These are phyloP conservation scores for Vannuccia rotundouncinata DNA, from an alignment of 2,888 invertebrate genomes.

Conservation along the genomic window DNA sequence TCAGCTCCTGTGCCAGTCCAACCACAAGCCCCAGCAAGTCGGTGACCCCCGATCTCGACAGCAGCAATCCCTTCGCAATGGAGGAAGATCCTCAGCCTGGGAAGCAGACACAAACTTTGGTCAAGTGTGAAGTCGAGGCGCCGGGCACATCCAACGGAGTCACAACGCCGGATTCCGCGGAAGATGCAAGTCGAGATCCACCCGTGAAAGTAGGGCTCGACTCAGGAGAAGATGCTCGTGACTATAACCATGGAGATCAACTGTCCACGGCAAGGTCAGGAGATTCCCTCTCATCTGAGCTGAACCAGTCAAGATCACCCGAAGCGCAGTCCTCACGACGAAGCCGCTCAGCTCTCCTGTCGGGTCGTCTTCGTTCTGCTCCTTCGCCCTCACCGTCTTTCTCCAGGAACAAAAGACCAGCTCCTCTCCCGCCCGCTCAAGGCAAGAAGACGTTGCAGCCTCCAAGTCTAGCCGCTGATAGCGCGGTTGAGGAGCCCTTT, in stretches of 20 bases:
- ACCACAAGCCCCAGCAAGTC: background rate
- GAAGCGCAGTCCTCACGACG: background rate
- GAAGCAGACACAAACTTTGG: background rate
- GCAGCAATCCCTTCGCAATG: background rate
- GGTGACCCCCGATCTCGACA: background rate
- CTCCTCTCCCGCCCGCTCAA: background rate
- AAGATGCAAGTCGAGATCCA: too few relatives aligned
- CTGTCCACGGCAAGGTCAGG: background rate
- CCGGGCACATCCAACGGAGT: background rate
- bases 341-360: background rate
- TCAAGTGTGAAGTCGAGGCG: background rate
- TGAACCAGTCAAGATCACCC: background rate
- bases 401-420: background rate
- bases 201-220: too few relatives aligned
- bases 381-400: slow-evolving; percentile 2
- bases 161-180: too few relatives aligned
- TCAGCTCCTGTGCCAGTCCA: background rate
- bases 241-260: background rate
- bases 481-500: background rate
- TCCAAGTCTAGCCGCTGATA: background rate
- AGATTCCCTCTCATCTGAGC: background rate
- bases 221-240: background rate
- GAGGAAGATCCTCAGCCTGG: background rate
- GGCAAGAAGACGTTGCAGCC: too few relatives aligned
- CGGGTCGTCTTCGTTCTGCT: background rate